These are phyloP conservation scores for Urocyon cinereoargenteus DNA, from an alignment of 2,797 vertebrate species.

Conservation along the genomic window DNA sequence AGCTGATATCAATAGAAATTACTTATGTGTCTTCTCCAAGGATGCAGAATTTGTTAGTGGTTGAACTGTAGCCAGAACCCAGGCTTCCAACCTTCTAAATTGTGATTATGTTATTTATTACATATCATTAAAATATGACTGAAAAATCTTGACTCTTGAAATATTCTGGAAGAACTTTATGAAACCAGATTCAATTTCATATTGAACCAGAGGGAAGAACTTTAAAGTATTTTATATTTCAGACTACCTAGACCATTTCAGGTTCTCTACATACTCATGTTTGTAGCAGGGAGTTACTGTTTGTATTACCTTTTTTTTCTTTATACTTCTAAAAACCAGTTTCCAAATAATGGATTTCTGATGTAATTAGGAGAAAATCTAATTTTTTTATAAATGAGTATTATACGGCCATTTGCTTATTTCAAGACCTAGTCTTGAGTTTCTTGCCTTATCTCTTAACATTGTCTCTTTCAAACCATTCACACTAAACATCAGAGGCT, in stretches of 20 bases:
- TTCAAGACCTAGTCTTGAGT: not conserved
- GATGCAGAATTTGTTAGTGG: not conserved
- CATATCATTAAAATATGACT: not conserved
- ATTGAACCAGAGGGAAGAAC: not conserved
- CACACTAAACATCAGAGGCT: not conserved
- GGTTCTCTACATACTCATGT: not conserved
- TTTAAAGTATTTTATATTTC: conserved; percentile 20
- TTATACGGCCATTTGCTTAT: not conserved
- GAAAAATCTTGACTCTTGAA: conserved; percentile 19
- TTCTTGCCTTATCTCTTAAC: not conserved
- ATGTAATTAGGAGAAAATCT: not conserved
- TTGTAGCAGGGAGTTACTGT: not conserved
- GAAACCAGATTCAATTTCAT: not conserved
- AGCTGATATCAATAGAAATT: not conserved
- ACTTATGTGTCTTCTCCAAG: not conserved
- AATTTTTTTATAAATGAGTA: not conserved
- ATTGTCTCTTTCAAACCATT: not conserved
- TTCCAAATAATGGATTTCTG: not conserved
- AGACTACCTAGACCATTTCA: not conserved
- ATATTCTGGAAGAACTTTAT: not conserved
- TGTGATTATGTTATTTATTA: not conserved
- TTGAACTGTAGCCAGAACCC: not conserved
- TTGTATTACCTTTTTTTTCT: not conserved
- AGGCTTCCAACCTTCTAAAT: not conserved
- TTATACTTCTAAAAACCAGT: not conserved